Base-by-base conservation (phyloP, 2,888 invertebrate species). In the Cephus nigrinus region DNA sequence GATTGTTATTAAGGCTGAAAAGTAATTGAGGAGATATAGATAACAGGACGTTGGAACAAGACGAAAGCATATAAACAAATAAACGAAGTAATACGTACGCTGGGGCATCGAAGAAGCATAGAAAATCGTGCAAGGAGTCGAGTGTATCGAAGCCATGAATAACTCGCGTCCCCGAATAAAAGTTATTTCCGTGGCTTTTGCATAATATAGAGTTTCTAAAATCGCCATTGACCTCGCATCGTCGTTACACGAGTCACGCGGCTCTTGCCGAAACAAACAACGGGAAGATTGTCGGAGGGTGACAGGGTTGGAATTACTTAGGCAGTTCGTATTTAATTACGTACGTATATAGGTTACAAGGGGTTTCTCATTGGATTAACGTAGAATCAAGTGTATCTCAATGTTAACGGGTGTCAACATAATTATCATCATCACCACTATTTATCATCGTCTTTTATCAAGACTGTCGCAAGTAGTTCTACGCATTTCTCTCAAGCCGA, bases 161-260 rank as follows among this genome's bases (percentile, higher is more conserved):
- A 55, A 55, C 33, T 23, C 35, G 79, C 79, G 78, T 75, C 77
- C 75, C 78, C 79, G 79, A 74, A 76, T 73, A 32, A 36, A 73
- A 82, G 79, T 82, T 82, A 80, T 80, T 82, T 82, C 78, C 23
- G 78, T 78, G 77, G 9, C 73, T 69, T 80, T 79, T 78, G 78
- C 80, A 80, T 80, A 78, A 79, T 78, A 75, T 35, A 55, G 55
- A 55, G 55, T 55, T 55, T 55, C 55, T 55, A 55, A 55, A 55
- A 55, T 55, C 55, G 55, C 55, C 55, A 55, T 55, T 55, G 55
- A 55, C 55, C 55, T 55, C 55, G 55, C 55, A 23, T 55, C 55
- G 55, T 55, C 55, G 55, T 23, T 23, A 5, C 9, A 23, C 55
- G 55, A 55, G 55, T 55, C 40, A 23, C 40, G 5, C 40, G 40